Evolutionary conservation across 2,113 vertebrate genomes (phyloP).

Genomic region (Taxidea taxus): DNA sequence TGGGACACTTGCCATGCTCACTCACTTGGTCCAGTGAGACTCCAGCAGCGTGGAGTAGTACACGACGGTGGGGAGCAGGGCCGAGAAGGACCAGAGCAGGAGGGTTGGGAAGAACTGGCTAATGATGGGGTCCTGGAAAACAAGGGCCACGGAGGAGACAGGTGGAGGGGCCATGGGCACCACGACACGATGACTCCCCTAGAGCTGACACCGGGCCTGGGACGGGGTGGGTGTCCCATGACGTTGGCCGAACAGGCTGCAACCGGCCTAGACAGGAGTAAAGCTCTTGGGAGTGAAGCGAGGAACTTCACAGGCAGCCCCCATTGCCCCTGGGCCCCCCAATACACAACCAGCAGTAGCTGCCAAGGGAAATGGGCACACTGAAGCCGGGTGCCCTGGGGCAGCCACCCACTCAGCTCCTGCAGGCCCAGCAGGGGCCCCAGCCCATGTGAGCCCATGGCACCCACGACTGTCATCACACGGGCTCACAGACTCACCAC

Average conservation of each 20-base stretch:
- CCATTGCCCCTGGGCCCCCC: fast-evolving
- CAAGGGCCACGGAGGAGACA: neutral
- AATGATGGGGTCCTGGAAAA: conserved; percentile 89
- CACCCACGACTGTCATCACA: neutral
- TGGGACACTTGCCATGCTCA: fast-evolving
- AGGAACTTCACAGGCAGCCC: neutral
- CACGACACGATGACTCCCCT: neutral
- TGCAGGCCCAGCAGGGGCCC: neutral
- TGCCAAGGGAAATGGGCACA: fast-evolving
- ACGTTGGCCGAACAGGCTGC: neutral
- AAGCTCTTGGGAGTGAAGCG: neutral
- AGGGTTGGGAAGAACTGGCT: conserved; percentile 98
- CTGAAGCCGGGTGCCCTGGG: neutral
- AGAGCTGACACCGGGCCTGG: neutral
- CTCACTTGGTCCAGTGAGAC: conserved; percentile 96
- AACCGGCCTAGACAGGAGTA: fast-evolving
- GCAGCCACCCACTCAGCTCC: neutral
- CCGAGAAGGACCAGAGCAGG: conserved; percentile 94
- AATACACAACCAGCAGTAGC: fast-evolving
- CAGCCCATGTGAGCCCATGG: too few relatives aligned
- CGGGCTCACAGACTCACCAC: neutral
- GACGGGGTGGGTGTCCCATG: neutral
- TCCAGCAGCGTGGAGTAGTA: conserved; percentile 96
- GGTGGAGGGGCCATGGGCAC: neutral
- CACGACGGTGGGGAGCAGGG: conserved; percentile 92